A percentile compares a stretch with the other conserved stretches of the same genome.
Evolutionary conservation across 2,888 invertebrate species (phyloP).

Genomic region (Pterobdella sp.): DNA sequence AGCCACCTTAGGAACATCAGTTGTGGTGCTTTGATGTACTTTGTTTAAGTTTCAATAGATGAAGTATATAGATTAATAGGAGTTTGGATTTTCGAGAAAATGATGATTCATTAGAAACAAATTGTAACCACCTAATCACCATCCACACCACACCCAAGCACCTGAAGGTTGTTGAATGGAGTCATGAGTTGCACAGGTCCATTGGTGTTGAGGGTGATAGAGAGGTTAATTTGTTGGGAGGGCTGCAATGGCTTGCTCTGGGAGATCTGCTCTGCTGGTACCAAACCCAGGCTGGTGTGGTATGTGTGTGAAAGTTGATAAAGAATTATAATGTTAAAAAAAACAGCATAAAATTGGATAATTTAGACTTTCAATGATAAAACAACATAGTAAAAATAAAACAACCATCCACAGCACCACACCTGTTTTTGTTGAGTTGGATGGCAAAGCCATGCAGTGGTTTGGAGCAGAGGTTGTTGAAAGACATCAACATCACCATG

Average conservation of each 20-base stretch:
- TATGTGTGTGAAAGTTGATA: no score
- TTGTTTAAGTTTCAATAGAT: no score
- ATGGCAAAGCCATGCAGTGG: conserved; percentile 91
- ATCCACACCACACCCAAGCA: conserved; percentile 41
- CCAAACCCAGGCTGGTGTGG: conserved; percentile 73
- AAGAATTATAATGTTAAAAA: background rate
- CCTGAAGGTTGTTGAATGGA: conserved; percentile 87
- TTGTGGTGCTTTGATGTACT: background rate
- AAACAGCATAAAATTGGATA: background rate
- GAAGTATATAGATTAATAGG: no score
- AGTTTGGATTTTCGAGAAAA: background rate
- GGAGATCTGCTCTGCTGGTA: conserved; percentile 73
- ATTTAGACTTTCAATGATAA: background rate
- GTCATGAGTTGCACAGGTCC: conserved; percentile 95
- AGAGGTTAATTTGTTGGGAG: conserved; percentile 69
- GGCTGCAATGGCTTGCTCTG: conserved; percentile 69
- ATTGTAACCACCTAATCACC: background rate
- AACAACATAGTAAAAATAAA: background rate
- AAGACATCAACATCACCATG: conserved; percentile 87
- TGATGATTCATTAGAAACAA: background rate
- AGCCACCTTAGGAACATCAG: conserved; percentile 64
- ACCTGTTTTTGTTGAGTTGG: conserved; percentile 90
- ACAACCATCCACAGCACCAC: background rate
- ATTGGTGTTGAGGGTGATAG: conserved; percentile 68
- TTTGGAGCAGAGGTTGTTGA: conserved; percentile 95